These are phyloP conservation scores for Chorisops tibialis DNA, from an alignment of 2,888 invertebrate genomes.

Conservation along the genomic window DNA sequence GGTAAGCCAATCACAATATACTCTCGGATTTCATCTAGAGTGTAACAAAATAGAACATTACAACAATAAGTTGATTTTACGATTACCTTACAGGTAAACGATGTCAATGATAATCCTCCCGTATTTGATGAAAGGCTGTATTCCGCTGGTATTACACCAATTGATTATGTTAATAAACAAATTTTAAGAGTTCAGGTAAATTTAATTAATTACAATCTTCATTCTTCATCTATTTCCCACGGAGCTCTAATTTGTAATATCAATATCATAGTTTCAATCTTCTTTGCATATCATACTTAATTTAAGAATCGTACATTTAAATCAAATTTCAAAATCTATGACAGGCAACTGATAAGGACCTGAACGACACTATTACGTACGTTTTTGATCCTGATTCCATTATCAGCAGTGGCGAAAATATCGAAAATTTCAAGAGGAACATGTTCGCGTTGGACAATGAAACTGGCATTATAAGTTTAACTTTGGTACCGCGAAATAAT, in stretches of 20 bases:
- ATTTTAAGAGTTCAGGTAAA: constrained; percentile 54
- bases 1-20: no score
- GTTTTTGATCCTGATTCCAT: constrained; percentile 49
- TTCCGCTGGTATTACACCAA: constrained; percentile 56
- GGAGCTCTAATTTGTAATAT: no score
- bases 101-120: constrained; percentile 60
- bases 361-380: constrained; percentile 52
- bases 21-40: no score
- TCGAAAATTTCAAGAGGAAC: constrained; percentile 48
- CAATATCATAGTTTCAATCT: no score
- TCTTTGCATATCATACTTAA: no score
- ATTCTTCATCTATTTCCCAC: no score
- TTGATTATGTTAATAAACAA: constrained; percentile 52
- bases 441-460: constrained; percentile 52
- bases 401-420: constrained; percentile 49
- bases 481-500: constrained; percentile 54
- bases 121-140: constrained; percentile 53
- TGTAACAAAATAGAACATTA: no score
- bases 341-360: constrained; percentile 61
- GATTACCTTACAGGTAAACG: constrained; percentile 54
- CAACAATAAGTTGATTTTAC: background rate
- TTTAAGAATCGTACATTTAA: no score
- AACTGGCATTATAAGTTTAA: constrained; percentile 55
- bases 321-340: no score
- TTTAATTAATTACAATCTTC: background rate